Evolutionary conservation across 1,140 invertebrate genomes (phyloP).

Genomic region (Bombus sibiricus): DNA sequence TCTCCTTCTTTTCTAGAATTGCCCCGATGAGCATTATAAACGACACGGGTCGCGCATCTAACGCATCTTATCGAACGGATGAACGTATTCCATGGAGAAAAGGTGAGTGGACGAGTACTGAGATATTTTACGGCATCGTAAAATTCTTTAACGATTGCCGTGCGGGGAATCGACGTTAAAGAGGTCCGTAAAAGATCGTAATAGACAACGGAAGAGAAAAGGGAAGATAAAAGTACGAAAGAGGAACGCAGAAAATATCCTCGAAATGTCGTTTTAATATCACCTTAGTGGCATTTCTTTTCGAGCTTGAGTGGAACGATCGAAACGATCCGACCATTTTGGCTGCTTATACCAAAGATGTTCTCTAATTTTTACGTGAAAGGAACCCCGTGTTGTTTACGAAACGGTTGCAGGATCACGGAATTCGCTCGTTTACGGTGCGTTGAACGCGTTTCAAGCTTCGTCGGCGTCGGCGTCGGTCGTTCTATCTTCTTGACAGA

Average conservation of each 20-base stretch:
- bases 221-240: neutral
- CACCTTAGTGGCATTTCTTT: slow-evolving; percentile 28
- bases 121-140: slow-evolving; percentile 60
- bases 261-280: slow-evolving; percentile 57
- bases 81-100: slow-evolving; percentile 39
- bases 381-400: slow-evolving; percentile 19
- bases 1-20: neutral
- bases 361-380: neutral
- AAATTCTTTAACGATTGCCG: slow-evolving; percentile 60
- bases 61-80: slow-evolving; percentile 36
- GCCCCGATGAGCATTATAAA: slow-evolving; percentile 38
- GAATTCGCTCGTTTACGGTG: slow-evolving; percentile 60
- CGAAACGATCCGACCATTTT: neutral
- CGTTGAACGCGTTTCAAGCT: slow-evolving; percentile 6
- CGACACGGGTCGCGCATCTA: neutral
- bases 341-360: neutral
- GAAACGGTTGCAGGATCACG: slow-evolving; percentile 51
- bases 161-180: slow-evolving; percentile 43
- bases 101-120: slow-evolving; percentile 53
- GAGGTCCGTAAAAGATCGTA: neutral
- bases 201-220: slow-evolving; percentile 2
- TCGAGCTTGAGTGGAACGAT: slow-evolving; percentile 1
- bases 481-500: slow-evolving; percentile 61
- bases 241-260: neutral
- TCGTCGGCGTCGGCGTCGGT: neutral